Evolutionary conservation across 2,888 invertebrate species (phyloP).

Genomic region (Catocala sponsa): DNA sequence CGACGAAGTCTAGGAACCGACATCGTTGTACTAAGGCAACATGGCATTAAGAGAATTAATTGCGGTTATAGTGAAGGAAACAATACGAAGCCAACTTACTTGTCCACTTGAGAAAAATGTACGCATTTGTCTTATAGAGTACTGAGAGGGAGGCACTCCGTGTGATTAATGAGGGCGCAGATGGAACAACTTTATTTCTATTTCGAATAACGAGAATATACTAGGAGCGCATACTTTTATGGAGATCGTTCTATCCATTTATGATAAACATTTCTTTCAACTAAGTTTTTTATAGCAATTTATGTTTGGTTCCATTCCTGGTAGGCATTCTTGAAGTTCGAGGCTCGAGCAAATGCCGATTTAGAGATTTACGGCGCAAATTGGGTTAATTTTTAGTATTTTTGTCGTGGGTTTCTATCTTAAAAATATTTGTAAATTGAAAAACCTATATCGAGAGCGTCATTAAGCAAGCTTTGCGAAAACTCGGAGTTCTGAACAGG

Average conservation of each 20-base stretch:
- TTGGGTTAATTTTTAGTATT: no score
- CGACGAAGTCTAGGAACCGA: neutral
- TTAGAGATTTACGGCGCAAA: no score
- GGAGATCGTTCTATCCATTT: slow-evolving; percentile 18
- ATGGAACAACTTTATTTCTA: slow-evolving; percentile 43
- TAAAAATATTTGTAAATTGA: no score
- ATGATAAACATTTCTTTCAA: neutral
- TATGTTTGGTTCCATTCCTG: no score
- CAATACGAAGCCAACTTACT: slow-evolving; percentile 36
- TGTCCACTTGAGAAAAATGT: slow-evolving; percentile 51
- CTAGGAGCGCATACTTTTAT: slow-evolving; percentile 26
- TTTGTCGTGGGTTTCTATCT: no score
- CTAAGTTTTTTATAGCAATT: no score
- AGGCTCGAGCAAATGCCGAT: no score
- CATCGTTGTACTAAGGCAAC: slow-evolving; percentile 19
- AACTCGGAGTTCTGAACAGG: no score
- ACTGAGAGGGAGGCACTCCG: slow-evolving; percentile 40
- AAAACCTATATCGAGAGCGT: no score
- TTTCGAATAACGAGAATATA: slow-evolving; percentile 23
- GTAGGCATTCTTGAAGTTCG: no score
- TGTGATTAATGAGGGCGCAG: slow-evolving; percentile 47
- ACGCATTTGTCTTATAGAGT: slow-evolving; percentile 49
- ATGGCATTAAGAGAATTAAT: slow-evolving; percentile 43
- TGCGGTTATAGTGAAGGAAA: slow-evolving; percentile 31
- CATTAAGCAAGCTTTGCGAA: no score